A percentile compares a stretch with the other conserved stretches of the same genome.
Evolutionary conservation across 1,140 invertebrate genomes (phyloP).

Genomic region (Nixonia krombeini): DNA sequence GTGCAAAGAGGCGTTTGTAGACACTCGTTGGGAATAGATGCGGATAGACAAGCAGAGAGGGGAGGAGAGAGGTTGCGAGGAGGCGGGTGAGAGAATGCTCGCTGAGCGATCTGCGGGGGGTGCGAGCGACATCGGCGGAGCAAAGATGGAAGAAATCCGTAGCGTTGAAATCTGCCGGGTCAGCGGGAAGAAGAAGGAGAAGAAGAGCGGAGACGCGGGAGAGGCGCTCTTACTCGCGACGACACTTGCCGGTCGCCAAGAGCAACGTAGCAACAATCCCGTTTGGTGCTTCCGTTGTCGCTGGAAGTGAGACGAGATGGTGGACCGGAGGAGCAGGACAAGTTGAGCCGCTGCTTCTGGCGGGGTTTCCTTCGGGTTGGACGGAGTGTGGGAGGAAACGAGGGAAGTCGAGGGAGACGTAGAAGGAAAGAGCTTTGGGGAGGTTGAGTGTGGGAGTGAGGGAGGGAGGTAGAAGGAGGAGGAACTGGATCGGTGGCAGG

Average conservation of each 20-base stretch:
- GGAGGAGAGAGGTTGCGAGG: too few species aligned
- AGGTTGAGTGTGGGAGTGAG: slow-evolving; percentile 49
- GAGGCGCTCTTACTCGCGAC: slow-evolving; percentile 28
- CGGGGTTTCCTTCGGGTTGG: slow-evolving; percentile 38
- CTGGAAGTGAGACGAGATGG: slow-evolving; percentile 42
- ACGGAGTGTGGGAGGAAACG: slow-evolving; percentile 46
- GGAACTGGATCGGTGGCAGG: slow-evolving; percentile 30
- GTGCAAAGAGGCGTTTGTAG: slow-evolving; percentile 38
- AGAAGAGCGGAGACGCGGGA: slow-evolving; percentile 5
- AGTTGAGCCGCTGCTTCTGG: slow-evolving; percentile 7
- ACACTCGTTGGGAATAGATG: slow-evolving; percentile 37
- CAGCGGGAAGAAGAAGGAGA: slow-evolving; percentile 4
- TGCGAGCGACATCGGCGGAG: too few species aligned
- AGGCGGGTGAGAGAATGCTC: slow-evolving; percentile 10
- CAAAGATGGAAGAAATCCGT: slow-evolving; percentile 8
- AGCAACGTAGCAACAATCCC: slow-evolving; percentile 67
- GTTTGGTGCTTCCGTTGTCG: slow-evolving; percentile 56
- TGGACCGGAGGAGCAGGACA: slow-evolving; percentile 14
- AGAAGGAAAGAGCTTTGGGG: too few species aligned
- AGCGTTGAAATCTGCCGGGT: slow-evolving; percentile 16
- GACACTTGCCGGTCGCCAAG: slow-evolving; percentile 62
- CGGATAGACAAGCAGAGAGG: slow-evolving; percentile 18
- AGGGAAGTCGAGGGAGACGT: slow-evolving; percentile 44
- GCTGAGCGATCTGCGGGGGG: slow-evolving; percentile 3
- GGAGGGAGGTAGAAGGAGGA: slow-evolving; percentile 30